These are phyloP conservation scores for Scelioninae gen. 1 DNA, from an alignment of 2,888 invertebrate genomes.

Conservation along the genomic window DNA sequence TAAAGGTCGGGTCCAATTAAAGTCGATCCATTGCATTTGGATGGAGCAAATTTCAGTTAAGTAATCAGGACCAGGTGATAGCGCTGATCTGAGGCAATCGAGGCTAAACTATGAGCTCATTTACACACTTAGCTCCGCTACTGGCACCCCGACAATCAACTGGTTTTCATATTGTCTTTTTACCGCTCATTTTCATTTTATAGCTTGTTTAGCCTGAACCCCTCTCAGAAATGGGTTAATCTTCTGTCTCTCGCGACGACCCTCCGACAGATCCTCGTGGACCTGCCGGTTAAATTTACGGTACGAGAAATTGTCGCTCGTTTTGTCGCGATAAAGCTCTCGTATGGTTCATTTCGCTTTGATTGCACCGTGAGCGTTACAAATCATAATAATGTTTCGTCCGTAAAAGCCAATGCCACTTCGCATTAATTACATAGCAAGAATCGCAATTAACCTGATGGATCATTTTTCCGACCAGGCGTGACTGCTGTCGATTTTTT, in stretches of 20 bases:
- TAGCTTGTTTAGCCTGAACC: conserved; percentile 82
- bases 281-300: conserved; percentile 54
- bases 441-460: conserved; percentile 18
- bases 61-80: conserved; percentile 60
- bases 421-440: conserved; percentile 28
- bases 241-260: conserved; percentile 63
- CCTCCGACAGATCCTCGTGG: conserved; percentile 40
- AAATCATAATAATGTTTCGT: conserved; percentile 42
- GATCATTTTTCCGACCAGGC: conserved; percentile 23
- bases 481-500: conserved; percentile 38
- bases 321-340: conserved; percentile 64
- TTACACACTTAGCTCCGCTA: conserved; percentile 81
- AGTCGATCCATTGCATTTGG: conserved; percentile 67
- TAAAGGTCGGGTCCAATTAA: conserved; percentile 69
- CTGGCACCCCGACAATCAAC: conserved; percentile 76
- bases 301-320: conserved; percentile 59
- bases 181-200: conserved; percentile 84
- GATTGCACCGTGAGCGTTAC: conserved; percentile 40
- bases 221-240: conserved; percentile 78
- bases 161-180: conserved; percentile 84
- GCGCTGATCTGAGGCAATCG: conserved; percentile 77
- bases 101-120: conserved; percentile 83
- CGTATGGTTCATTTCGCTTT: conserved; percentile 58
- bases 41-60: conserved; percentile 63
- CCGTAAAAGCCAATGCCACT: conserved; percentile 41